Evolutionary conservation across 2,797 vertebrate genomes (phyloP).

Genomic region (Cercopithecus petaurista): DNA sequence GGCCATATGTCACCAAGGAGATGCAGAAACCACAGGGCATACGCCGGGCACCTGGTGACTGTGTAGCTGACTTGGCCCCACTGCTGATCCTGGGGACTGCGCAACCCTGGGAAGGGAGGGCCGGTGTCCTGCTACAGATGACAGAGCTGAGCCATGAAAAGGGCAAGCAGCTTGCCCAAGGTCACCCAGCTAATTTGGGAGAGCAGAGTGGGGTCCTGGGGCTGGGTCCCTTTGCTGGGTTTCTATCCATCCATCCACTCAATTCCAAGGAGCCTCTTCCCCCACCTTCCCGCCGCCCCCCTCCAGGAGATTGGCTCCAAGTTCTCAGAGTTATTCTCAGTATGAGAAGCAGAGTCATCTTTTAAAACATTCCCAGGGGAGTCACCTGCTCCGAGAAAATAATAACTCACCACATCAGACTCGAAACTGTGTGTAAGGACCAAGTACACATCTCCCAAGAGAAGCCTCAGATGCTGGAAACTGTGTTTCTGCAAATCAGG

Average conservation of each 20-base stretch:
- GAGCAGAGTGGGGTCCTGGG: too few relatives aligned
- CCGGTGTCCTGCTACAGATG: background rate
- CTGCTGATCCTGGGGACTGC: rapidly evolving
- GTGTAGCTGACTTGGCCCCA: background rate
- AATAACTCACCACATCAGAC: background rate
- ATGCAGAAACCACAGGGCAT: background rate
- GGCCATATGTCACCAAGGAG: rapidly evolving
- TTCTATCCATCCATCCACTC: rapidly evolving
- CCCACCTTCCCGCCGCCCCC: rapidly evolving
- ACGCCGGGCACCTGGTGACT: background rate
- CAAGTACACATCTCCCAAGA: rapidly evolving
- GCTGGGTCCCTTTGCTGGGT: rapidly evolving
- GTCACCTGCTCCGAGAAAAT: background rate
- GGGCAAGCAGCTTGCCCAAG: background rate
- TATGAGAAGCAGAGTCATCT: background rate
- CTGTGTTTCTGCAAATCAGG: background rate
- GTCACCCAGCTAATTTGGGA: background rate
- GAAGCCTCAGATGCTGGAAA: background rate
- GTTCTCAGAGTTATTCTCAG: background rate
- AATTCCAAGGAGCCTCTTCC: background rate
- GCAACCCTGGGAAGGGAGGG: rapidly evolving
- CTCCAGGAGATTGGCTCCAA: background rate
- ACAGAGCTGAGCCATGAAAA: too few relatives aligned
- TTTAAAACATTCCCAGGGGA: background rate
- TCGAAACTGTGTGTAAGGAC: background rate